Evolutionary conservation across 2,113 vertebrate genomes (phyloP).

Genomic region (Sprattus sprattus): DNA sequence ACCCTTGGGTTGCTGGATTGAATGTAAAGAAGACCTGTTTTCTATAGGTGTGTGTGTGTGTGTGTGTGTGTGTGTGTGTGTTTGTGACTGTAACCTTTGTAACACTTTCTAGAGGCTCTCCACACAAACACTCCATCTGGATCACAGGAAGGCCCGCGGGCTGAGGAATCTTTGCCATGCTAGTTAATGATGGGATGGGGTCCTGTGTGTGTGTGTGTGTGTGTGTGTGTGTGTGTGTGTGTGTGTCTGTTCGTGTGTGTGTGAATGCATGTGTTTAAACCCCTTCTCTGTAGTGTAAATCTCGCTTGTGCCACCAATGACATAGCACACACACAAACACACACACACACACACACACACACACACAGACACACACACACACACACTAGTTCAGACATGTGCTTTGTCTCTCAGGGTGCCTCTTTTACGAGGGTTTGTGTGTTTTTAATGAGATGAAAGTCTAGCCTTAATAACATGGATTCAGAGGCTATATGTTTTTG

Average conservation of each 20-base stretch:
- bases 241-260: slow-evolving; percentile 8
- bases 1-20: neutral
- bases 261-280: neutral
- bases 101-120: neutral
- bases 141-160: neutral
- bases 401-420: neutral
- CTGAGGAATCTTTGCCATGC: neutral
- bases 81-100: neutral
- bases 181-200: neutral
- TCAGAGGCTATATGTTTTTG: neutral
- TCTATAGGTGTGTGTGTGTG: neutral
- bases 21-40: no score
- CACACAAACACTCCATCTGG: neutral
- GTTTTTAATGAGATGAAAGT: slow-evolving; percentile 33
- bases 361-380: neutral
- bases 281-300: neutral
- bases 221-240: slow-evolving; percentile 15
- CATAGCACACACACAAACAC: neutral
- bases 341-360: slow-evolving; percentile 3
- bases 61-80: neutral
- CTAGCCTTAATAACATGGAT: neutral
- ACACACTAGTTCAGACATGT: slow-evolving; percentile 37
- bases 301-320: neutral
- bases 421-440: slow-evolving; percentile 36
- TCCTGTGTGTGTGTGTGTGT: neutral